Conservation (phyloP, 2,888 invertebrate species). For the Ormia ochracea region DNA sequence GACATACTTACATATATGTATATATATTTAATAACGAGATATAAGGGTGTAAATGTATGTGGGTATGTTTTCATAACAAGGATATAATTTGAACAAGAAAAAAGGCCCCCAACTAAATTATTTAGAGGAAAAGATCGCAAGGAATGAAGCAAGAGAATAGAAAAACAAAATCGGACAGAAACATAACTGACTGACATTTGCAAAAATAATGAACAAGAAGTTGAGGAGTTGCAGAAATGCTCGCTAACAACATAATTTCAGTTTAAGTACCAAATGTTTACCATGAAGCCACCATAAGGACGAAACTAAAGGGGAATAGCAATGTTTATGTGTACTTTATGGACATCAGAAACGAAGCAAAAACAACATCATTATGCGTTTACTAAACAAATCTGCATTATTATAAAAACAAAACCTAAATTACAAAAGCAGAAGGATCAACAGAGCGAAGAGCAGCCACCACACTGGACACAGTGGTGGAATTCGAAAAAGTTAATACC, state of each 20-base stretch:
- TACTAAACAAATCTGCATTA: constrained; percentile 45
- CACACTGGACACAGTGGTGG: not conserved
- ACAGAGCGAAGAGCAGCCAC: not conserved
- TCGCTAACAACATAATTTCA: constrained; percentile 37
- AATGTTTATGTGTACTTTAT: not conserved
- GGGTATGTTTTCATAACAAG: constrained; percentile 18
- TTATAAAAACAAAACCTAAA: constrained; percentile 22
- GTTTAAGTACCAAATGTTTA: constrained; percentile 34
- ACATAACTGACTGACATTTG: constrained; percentile 46
- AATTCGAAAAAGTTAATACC: not conserved
- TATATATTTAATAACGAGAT: not conserved
- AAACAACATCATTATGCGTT: constrained; percentile 27
- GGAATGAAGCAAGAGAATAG: not conserved
- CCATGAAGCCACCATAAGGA: constrained; percentile 40
- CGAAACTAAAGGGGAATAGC: not conserved
- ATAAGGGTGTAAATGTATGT: not conserved
- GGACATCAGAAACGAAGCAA: constrained; percentile 2
- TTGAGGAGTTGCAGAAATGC: constrained; percentile 43
- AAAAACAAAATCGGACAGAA: not conserved
- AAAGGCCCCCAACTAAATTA: constrained; percentile 52
- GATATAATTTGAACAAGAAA: constrained; percentile 50
- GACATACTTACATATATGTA: not conserved
- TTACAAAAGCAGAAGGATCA: constrained; percentile 28
- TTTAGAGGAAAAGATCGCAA: constrained; percentile 48
- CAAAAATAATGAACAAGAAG: constrained; percentile 39